phyloP scores from a whole-genome alignment of 2,888 invertebrate species.

The Eueremaeus valkanovi region DNA sequence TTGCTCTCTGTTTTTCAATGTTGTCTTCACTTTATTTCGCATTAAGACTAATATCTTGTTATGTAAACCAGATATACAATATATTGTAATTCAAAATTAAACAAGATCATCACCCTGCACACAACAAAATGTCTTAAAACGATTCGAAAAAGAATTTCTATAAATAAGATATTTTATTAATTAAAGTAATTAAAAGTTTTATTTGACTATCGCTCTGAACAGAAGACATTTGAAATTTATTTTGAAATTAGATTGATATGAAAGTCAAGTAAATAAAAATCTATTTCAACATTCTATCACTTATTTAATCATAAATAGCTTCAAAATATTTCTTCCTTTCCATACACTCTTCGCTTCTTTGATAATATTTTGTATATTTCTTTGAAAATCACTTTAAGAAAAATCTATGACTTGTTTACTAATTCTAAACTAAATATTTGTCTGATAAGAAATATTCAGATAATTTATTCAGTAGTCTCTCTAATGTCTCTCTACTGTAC shows the following conservation, averaged over 20 bases:
- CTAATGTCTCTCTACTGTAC: not conserved
- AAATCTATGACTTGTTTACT: not conserved
- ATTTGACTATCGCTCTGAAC: too few species aligned
- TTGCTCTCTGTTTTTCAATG: not conserved
- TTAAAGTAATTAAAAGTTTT: too few species aligned
- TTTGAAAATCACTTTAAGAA: not conserved
- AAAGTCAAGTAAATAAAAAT: too few species aligned
- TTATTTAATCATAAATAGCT: not conserved
- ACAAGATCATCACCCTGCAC: too few species aligned
- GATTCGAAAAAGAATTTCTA: too few species aligned
- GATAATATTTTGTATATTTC: not conserved
- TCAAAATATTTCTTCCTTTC: not conserved
- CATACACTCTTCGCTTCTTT: not conserved
- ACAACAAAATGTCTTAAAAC: too few species aligned
- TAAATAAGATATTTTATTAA: too few species aligned
- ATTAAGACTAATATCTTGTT: not conserved
- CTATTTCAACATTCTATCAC: too few species aligned
- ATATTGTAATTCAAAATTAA: too few species aligned
- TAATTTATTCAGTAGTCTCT: not conserved
- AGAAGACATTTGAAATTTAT: too few species aligned
- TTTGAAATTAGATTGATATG: too few species aligned
- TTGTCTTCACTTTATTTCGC: not conserved
- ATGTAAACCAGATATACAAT: too few species aligned
- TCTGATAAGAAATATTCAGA: not conserved
- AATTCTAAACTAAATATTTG: not conserved